Evolutionary conservation across 1,140 invertebrate genomes (phyloP).

Genomic region (Aphidius ervi): DNA sequence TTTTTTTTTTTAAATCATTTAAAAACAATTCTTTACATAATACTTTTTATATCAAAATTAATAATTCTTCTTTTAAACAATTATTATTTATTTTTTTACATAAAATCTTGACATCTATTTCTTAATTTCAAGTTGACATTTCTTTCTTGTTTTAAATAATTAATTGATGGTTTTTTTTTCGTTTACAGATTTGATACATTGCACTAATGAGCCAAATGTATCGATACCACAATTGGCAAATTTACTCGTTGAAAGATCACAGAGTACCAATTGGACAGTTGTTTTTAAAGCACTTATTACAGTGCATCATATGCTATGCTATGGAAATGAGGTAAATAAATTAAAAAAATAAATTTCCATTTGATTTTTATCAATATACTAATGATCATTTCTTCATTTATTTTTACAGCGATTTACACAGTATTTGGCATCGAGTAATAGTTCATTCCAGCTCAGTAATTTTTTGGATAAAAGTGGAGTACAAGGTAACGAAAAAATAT

Average conservation of each 20-base stretch:
- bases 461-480: slow-evolving; percentile 95
- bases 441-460: slow-evolving; percentile 95
- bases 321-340: slow-evolving; percentile 92
- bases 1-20: slow-evolving; percentile 14
- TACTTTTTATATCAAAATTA: too few species aligned
- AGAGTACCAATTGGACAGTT: slow-evolving; percentile 97
- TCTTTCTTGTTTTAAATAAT: slow-evolving; percentile 3
- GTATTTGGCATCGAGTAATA: slow-evolving; percentile 98
- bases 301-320: slow-evolving; percentile 98
- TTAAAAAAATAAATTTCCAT: neutral
- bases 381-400: slow-evolving; percentile 31
- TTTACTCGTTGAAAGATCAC: slow-evolving; percentile 94
- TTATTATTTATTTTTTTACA: too few species aligned
- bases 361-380: neutral
- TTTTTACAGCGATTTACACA: slow-evolving; percentile 95
- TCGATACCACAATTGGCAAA: slow-evolving; percentile 99
- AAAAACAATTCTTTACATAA: neutral
- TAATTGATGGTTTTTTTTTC: slow-evolving; percentile 31
- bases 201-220: slow-evolving; percentile 99
- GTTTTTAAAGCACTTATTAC: slow-evolving; percentile 98
- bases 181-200: slow-evolving; percentile 93
- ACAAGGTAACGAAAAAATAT: slow-evolving; percentile 66
- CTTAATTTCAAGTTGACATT: too few species aligned
- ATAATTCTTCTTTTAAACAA: too few species aligned
- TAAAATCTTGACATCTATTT: too few species aligned